These are phyloP conservation scores for Brachyalestes nurse DNA, from an alignment of 2,797 vertebrate genomes.

Conservation along the genomic window DNA sequence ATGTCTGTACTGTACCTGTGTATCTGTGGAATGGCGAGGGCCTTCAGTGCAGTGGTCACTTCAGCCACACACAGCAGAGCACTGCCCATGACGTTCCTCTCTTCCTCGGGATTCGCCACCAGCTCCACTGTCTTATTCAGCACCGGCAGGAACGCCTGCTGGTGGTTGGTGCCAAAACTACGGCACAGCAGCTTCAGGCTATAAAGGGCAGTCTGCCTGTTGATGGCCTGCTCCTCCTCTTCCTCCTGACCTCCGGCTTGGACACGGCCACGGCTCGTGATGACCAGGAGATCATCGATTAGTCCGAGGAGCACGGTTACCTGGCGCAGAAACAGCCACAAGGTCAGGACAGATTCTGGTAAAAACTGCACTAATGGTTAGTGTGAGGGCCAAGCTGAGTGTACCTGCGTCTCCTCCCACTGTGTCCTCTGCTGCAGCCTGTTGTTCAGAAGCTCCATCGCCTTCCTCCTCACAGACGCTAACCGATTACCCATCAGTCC, in stretches of 20 bases:
- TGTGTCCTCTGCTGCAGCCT: constrained; percentile 84
- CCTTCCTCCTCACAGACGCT: constrained; percentile 90
- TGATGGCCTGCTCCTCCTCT: constrained; percentile 87
- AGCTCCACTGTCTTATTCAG: constrained; percentile 78
- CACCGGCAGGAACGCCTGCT: constrained; percentile 81
- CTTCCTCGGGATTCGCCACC: constrained; percentile 77
- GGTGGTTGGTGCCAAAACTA: constrained; percentile 82
- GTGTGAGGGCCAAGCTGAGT: neutral
- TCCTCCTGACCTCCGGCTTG: constrained; percentile 69
- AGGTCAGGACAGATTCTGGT: neutral
- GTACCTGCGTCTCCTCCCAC: constrained; percentile 85
- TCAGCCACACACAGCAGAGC: constrained; percentile 93
- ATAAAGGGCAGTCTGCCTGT: constrained; percentile 93
- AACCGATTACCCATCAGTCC: constrained; percentile 88
- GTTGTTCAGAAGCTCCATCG: constrained; percentile 96
- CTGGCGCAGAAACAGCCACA: constrained; percentile 64
- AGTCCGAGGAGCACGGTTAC: constrained; percentile 83
- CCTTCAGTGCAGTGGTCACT: constrained; percentile 80
- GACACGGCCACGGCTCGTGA: constrained; percentile 72
- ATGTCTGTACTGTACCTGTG: constrained; percentile 82
- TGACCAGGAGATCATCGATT: constrained; percentile 80
- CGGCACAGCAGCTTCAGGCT: constrained; percentile 94
- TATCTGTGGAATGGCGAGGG: constrained; percentile 88
- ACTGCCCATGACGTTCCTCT: constrained; percentile 89
- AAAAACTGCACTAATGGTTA: no score